Base-by-base conservation (phyloP, 2,113 vertebrate species). In the Zootoca vivipara region DNA sequence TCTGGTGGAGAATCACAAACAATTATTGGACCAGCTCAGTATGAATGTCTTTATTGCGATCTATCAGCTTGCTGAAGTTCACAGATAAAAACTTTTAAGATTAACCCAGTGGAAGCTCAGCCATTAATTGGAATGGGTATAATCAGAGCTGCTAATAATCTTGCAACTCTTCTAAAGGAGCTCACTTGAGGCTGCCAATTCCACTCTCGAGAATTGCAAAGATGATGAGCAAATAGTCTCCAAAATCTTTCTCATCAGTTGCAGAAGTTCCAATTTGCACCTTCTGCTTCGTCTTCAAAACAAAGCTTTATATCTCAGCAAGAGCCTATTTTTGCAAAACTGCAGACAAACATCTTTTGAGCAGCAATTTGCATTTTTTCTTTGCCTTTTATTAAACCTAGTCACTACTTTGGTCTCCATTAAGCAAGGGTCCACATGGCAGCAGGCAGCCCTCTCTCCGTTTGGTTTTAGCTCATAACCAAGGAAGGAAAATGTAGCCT, bases 81-180 rank as follows among this genome's bases (percentile, higher is more conserved):
- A 42, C 62, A 93, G 94, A 94, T 93, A 82, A 96, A 96, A 89
- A 93, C 81, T 67, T 79, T 91, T 93, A 92, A 89, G 90, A 93
- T 95, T 95, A 96, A 94, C 91, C 92, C 94, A n/a, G 5, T 89
- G 91, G 93, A 90, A 91, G 85, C 84, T 94, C 86, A 85, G 84
- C 52, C 94, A 94, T 96, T 96, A 97, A 97, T 95, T 95, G 95
- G 91, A 87, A 85, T 81, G 80, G 10, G 46, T 95, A 95, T 92
- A 94, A 94, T 88, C 94, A 91, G 77, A 93, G 87, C 72, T 88
- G 92, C 95, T 97, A 96, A 95, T 94, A 95, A 95, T 90, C 77
- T 90, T 83, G 40, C 85, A 95, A 80, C 52, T 92, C 88, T 95
- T 93, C 5, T 88, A 96, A 96, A 90, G 58, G 86, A 93, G 69